phyloP scores from a whole-genome alignment of 2,113 vertebrate species.

The Laterallus jamaicensis region DNA sequence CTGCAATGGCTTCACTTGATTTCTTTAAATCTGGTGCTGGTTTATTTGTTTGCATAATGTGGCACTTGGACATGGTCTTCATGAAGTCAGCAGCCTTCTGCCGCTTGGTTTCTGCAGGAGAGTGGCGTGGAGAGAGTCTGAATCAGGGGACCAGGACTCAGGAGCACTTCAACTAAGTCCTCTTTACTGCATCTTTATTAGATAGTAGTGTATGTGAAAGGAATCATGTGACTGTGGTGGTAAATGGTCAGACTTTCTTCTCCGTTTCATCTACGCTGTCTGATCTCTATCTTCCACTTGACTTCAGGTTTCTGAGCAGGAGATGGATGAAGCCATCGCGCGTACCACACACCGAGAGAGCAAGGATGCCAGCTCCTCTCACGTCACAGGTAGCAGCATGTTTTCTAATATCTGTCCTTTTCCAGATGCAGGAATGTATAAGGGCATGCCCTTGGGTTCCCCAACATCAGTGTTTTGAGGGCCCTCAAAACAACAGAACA shows the following conservation, averaged over 20 bases:
- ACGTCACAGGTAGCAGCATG: slow-evolving; percentile 75
- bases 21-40: neutral
- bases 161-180: neutral
- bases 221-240: neutral
- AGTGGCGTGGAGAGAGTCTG: neutral
- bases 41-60: neutral
- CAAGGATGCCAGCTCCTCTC: slow-evolving; percentile 77
- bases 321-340: slow-evolving; percentile 93
- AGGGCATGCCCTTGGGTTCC: neutral
- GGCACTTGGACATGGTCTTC: neutral
- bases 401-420: neutral
- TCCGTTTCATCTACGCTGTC: neutral
- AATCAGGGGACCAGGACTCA: neutral
- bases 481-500: neutral
- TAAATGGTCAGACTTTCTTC: neutral
- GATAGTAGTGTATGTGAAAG: neutral
- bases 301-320: slow-evolving; percentile 91
- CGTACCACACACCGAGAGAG: slow-evolving; percentile 87
- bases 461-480: neutral
- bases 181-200: neutral
- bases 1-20: slow-evolving; percentile 1
- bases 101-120: neutral
- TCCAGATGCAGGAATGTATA: neutral
- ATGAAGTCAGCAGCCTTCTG: neutral
- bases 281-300: slow-evolving; percentile 26